Evolutionary conservation across 2,113 vertebrate species (phyloP).

Genomic region (Neopipo cinnamomea): DNA sequence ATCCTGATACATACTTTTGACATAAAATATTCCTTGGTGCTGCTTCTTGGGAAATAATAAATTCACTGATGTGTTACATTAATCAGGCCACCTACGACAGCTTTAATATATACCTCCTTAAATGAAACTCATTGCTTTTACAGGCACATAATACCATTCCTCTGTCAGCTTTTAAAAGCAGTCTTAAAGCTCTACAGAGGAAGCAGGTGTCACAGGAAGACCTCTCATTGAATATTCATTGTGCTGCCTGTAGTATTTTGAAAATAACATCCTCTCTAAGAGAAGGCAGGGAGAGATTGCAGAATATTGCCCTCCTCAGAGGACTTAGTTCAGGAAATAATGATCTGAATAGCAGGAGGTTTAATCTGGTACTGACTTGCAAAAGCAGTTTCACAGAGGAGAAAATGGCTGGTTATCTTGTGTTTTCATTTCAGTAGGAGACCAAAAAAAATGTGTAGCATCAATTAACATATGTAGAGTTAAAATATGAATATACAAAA

Average conservation of each 20-base stretch:
- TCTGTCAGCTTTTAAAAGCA: constrained; percentile 39
- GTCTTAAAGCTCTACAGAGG: constrained; percentile 14
- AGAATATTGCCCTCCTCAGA: neutral
- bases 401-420: neutral
- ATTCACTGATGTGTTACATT: constrained; percentile 46
- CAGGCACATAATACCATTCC: constrained; percentile 21
- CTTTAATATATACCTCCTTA: constrained; percentile 52
- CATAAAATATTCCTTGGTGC: constrained; percentile 48
- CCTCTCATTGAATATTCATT: constrained; percentile 56
- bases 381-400: neutral
- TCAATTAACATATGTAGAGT: neutral
- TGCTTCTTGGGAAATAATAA: constrained; percentile 47
- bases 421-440: neutral
- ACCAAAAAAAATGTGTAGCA: neutral
- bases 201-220: constrained; percentile 19
- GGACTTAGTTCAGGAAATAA: constrained; percentile 1
- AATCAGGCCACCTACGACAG: constrained; percentile 33
- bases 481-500: neutral
- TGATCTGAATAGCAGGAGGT: neutral
- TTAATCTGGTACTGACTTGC: neutral
- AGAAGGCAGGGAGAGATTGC: neutral
- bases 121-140: constrained; percentile 58
- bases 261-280: neutral
- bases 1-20: constrained; percentile 22
- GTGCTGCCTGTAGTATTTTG: neutral